Evolutionary conservation across 2,113 vertebrate species (phyloP).

Genomic region (Hippocampus mohnikei): DNA sequence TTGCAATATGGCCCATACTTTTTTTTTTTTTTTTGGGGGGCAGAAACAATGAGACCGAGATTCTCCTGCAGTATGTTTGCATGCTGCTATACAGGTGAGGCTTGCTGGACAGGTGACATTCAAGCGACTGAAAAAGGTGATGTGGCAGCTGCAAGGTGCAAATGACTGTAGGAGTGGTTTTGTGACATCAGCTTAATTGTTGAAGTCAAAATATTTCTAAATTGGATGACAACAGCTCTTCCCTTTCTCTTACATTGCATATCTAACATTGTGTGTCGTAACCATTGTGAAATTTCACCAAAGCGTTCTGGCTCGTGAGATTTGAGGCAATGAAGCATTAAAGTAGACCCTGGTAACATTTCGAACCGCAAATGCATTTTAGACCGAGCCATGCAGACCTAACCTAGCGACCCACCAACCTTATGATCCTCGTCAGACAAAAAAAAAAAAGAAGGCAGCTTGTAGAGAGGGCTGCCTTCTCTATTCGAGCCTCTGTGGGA

Average conservation of each 20-base stretch:
- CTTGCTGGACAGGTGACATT: too few species aligned
- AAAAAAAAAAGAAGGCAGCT: constrained; percentile 23
- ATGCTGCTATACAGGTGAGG: too few species aligned
- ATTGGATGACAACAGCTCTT: background rate
- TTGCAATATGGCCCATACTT: too few species aligned
- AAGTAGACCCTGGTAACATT: constrained; percentile 59
- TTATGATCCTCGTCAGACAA: constrained; percentile 39
- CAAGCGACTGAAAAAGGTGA: too few species aligned
- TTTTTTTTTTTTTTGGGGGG: too few species aligned
- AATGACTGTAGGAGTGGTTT: too few species aligned
- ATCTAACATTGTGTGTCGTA: constrained; percentile 5
- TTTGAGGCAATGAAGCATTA: constrained; percentile 61
- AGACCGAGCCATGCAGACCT: constrained; percentile 52
- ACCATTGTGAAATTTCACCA: constrained; percentile 59
- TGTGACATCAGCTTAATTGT: too few species aligned
- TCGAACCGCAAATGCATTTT: constrained; percentile 66
- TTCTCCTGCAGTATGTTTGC: too few species aligned
- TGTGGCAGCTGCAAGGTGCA: too few species aligned
- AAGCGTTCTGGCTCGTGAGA: constrained; percentile 66
- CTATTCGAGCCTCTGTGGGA: constrained; percentile 66
- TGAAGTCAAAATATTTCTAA: background rate
- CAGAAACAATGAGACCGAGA: too few species aligned
- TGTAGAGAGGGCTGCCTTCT: constrained; percentile 52
- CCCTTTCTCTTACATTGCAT: too few species aligned
- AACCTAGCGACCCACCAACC: background rate